Evolutionary conservation across 2,113 vertebrate species (phyloP).

Genomic region (Petroica traversi): DNA sequence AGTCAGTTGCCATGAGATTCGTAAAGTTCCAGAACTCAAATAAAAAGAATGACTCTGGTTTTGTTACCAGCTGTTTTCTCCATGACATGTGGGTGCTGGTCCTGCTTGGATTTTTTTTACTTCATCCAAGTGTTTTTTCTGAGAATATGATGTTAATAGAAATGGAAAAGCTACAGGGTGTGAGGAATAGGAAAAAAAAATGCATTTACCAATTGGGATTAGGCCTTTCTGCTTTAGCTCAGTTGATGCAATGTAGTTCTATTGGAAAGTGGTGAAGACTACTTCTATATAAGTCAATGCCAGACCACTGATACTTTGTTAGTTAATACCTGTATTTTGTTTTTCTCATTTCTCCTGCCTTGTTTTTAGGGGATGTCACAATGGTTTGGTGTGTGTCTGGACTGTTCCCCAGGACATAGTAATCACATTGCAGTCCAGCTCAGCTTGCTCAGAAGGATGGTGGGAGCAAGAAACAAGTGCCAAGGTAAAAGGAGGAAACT

Average conservation of each 20-base stretch:
- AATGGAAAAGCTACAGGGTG: neutral
- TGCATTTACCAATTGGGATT: neutral
- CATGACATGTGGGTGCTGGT: neutral
- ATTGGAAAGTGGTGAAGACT: neutral
- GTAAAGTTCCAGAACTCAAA: neutral
- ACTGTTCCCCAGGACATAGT: conserved; percentile 83
- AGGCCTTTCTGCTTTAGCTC: neutral
- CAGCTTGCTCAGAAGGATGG: conserved; percentile 80
- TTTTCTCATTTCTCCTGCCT: conserved; percentile 10
- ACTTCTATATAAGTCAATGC: neutral
- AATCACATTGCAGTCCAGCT: conserved; percentile 70
- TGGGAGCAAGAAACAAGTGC: conserved; percentile 82
- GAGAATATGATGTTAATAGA: neutral
- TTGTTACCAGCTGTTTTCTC: neutral
- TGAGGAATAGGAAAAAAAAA: neutral
- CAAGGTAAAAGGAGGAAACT: conserved; percentile 57
- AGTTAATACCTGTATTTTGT: neutral
- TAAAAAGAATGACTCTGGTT: neutral
- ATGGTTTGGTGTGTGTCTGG: conserved; percentile 93
- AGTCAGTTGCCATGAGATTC: neutral
- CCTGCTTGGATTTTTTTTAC: neutral
- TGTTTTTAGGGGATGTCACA: conserved; percentile 91
- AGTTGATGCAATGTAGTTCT: neutral
- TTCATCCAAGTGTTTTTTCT: neutral
- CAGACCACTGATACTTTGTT: neutral